phyloP scores from a whole-genome alignment of 2,113 vertebrate species.

The Mormyrus iriodes region DNA sequence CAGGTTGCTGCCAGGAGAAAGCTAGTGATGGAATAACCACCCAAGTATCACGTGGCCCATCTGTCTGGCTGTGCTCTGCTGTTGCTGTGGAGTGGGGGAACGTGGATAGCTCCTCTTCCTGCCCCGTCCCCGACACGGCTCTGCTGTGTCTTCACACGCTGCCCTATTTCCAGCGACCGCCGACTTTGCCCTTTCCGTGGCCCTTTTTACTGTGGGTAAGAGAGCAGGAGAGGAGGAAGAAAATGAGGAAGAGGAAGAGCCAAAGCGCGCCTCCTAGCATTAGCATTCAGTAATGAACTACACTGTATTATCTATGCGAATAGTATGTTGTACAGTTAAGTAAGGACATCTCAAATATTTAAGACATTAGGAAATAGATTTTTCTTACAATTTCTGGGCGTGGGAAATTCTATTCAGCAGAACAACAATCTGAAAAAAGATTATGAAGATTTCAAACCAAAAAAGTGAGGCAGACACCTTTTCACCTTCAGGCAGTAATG shows the following conservation, averaged over 20 bases:
- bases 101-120: neutral
- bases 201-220: slow-evolving; percentile 56
- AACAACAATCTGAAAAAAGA: slow-evolving; percentile 55
- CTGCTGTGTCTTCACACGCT: neutral
- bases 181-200: slow-evolving; percentile 66
- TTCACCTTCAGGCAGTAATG: neutral
- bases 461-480: neutral
- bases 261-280: neutral
- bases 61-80: neutral
- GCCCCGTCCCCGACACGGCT: neutral
- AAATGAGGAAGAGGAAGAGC: neutral
- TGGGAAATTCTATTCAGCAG: slow-evolving; percentile 68
- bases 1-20: neutral
- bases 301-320: neutral
- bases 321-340: neutral
- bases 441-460: neutral
- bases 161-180: slow-evolving; percentile 65
- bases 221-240: neutral
- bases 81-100: neutral
- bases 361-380: neutral
- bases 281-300: neutral
- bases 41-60: neutral
- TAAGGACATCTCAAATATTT: neutral
- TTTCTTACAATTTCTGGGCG: slow-evolving; percentile 69
- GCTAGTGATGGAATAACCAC: neutral